Percentiles rank a stretch among this genome's conserved stretches.
Conservation (phyloP, 2,888 invertebrate species). For the Ormyrus labotus region DNA sequence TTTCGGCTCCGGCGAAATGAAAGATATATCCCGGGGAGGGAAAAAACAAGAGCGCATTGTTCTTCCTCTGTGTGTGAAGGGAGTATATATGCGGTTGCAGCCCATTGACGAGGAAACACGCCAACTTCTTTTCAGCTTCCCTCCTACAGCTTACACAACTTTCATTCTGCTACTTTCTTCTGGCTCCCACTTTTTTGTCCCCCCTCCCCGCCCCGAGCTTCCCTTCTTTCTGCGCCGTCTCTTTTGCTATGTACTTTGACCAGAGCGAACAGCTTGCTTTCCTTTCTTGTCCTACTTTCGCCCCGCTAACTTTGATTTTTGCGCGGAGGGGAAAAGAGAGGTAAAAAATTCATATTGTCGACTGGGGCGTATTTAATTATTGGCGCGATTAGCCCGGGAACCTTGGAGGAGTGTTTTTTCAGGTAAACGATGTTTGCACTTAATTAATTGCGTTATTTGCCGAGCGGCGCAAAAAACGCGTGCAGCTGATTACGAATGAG, state of each 20-base stretch:
- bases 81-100: background rate
- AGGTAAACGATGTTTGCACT: too few relatives aligned
- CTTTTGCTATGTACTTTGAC: slow-evolving; percentile 27
- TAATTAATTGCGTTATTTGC: too few relatives aligned
- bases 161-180: slow-evolving; percentile 36
- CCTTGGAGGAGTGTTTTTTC: too few relatives aligned
- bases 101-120: slow-evolving; percentile 33
- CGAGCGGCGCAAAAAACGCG: too few relatives aligned
- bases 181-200: slow-evolving; percentile 48
- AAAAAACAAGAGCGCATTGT: slow-evolving; percentile 29
- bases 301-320: slow-evolving; percentile 34
- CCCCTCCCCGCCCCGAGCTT: background rate
- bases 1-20: slow-evolving; percentile 27
- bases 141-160: slow-evolving; percentile 32
- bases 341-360: background rate
- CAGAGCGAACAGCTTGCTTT: slow-evolving; percentile 26
- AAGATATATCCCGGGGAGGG: slow-evolving; percentile 25
- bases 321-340: background rate
- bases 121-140: slow-evolving; percentile 46
- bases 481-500: too few relatives aligned
- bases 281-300: slow-evolving; percentile 39
- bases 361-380: background rate
- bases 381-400: background rate
- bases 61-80: slow-evolving; percentile 1
- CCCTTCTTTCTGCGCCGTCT: slow-evolving; percentile 14